A percentile compares a stretch with the other conserved stretches of the same genome.
Evolutionary conservation across 2,113 vertebrate species (phyloP).

Genomic region (Macheiramphus alcinus): DNA sequence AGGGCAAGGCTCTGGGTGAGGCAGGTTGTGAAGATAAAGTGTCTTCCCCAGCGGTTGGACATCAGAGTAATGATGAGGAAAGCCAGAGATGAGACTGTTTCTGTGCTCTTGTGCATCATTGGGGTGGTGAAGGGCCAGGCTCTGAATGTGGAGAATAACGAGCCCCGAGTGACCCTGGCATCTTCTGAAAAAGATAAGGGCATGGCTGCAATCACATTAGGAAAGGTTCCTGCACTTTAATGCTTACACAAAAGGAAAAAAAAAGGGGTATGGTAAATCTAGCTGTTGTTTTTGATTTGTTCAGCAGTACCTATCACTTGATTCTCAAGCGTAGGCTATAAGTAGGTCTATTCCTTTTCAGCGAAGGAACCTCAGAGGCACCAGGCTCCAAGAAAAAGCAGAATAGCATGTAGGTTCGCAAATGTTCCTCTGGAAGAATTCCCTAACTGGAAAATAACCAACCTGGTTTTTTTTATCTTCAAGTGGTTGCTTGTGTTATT

Average conservation of each 20-base stretch:
- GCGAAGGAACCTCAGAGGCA: background rate
- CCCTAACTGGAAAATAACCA: background rate
- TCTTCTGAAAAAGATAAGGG: background rate
- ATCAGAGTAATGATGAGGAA: background rate
- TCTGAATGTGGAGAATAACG: background rate
- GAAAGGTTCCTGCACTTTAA: no score
- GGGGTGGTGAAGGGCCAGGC: background rate
- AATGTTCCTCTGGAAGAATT: background rate
- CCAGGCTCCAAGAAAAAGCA: background rate
- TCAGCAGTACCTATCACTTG: background rate
- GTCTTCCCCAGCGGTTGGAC: rapidly evolving
- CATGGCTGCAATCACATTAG: rapidly evolving
- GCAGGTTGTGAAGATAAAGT: background rate
- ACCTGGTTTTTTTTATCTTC: background rate
- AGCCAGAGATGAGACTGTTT: background rate
- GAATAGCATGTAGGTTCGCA: background rate
- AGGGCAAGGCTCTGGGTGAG: rapidly evolving
- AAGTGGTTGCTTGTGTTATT: background rate
- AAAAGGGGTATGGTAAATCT: background rate
- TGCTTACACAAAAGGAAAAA: background rate
- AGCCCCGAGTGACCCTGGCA: background rate
- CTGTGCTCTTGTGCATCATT: rapidly evolving
- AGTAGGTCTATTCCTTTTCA: background rate
- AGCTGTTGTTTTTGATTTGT: background rate
- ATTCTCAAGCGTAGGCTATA: no score